phyloP scores from a whole-genome alignment of 1,140 invertebrate species.

The Bombyx mandarina region DNA sequence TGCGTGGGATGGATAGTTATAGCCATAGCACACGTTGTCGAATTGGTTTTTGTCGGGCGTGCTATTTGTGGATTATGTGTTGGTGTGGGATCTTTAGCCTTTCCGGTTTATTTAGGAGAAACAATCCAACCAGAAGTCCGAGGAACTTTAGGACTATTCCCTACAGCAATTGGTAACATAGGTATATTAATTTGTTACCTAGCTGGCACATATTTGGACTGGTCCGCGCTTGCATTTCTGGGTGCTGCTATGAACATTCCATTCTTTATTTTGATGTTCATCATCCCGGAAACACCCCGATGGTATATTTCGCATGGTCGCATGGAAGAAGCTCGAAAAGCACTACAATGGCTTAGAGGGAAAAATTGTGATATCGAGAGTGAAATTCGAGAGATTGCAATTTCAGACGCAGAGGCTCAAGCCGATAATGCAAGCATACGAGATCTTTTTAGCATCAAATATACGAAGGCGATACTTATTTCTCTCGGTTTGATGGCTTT shows the following conservation, averaged over 20 bases:
- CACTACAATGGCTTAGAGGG: conserved; percentile 86
- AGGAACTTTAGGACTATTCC: conserved; percentile 88
- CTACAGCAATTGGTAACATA: conserved; percentile 91
- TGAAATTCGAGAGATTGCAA: conserved; percentile 85
- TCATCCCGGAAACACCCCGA: conserved; percentile 92
- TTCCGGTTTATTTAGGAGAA: conserved; percentile 93
- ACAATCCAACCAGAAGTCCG: conserved; percentile 91
- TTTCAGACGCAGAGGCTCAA: conserved; percentile 78
- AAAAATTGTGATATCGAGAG: conserved; percentile 82
- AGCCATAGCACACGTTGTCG: conserved; percentile 77
- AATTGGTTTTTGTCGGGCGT: conserved; percentile 81
- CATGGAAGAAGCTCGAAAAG: conserved; percentile 79
- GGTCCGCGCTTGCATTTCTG: conserved; percentile 83
- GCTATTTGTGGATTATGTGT: conserved; percentile 88
- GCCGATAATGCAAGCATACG: conserved; percentile 60
- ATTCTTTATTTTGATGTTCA: conserved; percentile 82
- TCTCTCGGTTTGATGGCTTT: conserved; percentile 92
- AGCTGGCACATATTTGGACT: conserved; percentile 83
- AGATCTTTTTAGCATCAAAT: conserved; percentile 77
- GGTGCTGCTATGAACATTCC: conserved; percentile 82
- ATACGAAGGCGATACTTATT: conserved; percentile 84
- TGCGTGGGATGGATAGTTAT: conserved; percentile 88
- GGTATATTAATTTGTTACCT: conserved; percentile 86
- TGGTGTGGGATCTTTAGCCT: conserved; percentile 86
- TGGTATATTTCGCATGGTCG: conserved; percentile 87